Conservation (phyloP, 2,888 invertebrate species). For the Caenorhabditis afra region DNA sequence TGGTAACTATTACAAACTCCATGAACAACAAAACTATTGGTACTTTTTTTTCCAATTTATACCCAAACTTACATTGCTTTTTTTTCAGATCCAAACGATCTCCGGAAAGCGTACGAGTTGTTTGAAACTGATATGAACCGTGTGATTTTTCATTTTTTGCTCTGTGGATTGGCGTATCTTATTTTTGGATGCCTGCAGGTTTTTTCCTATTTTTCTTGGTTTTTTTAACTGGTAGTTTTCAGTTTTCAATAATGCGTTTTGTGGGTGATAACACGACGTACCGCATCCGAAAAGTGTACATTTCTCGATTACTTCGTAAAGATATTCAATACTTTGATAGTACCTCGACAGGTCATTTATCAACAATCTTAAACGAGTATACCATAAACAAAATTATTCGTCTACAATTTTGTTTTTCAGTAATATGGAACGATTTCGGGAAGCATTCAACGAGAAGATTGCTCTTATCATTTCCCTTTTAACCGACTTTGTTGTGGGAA, state of each 20-base stretch:
- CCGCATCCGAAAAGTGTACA: slow-evolving; percentile 81
- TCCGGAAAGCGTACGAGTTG: slow-evolving; percentile 44
- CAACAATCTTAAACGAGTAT: slow-evolving; percentile 82
- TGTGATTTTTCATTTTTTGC: slow-evolving; percentile 39
- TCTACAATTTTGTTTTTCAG: slow-evolving; percentile 52
- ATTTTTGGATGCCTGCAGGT: slow-evolving; percentile 54
- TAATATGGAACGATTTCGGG: slow-evolving; percentile 76
- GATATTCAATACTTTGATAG: slow-evolving; percentile 82
- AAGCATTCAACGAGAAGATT: slow-evolving; percentile 76
- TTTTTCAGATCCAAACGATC: slow-evolving; percentile 44
- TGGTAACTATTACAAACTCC: slow-evolving; percentile 55
- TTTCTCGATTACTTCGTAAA: slow-evolving; percentile 80
- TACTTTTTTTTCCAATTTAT: no score
- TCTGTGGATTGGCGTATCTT: slow-evolving; percentile 43
- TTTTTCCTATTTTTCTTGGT: not conserved
- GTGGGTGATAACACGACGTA: slow-evolving; percentile 82
- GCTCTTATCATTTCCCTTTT: slow-evolving; percentile 68
- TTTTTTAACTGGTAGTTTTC: no score
- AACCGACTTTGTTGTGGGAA: slow-evolving; percentile 56
- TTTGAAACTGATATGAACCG: slow-evolving; percentile 44
- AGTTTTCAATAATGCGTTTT: slow-evolving; percentile 78
- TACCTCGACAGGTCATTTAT: slow-evolving; percentile 82
- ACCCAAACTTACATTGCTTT: no score
- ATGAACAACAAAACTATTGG: slow-evolving; percentile 49
- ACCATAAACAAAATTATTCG: slow-evolving; percentile 42